Base-by-base conservation (phyloP, 2,888 invertebrate genomes). In the Drosophila maculinotata region DNA sequence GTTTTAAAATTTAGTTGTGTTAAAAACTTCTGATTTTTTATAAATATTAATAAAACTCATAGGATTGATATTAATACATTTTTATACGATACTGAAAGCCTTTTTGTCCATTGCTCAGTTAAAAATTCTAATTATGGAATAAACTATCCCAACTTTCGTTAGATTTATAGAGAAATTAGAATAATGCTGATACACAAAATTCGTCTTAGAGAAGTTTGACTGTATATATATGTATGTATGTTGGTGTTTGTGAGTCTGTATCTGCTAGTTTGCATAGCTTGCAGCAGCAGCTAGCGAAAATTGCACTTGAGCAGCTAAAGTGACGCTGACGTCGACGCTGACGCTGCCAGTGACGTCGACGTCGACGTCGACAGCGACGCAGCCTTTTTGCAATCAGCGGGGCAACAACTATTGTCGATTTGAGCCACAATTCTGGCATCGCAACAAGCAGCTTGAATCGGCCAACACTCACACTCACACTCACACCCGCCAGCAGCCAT, bases 371-470 rank as follows among this genome's bases (percentile, higher is more conserved):
- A 62, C 51, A 51, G 44, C 67, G 48, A 49, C 39, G 44, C 53
- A 66, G 64, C 49, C 42, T 63, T 73, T 65, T 73, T 62, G 73
- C 79, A 79, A 81, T 85, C 83, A 77, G 42, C 59, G 44, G 41
- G 51, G 51, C 68, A 69, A 53, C 60, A 59, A 73, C 60, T 64
- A 77, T 77, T 81, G 85, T 82, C 76, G 79, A 81, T 81, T 81
- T 59, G 74, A 69, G 80, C 67, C 47, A 38, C 64, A 56, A 59
- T 53, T 44, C 42, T 52, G 53, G 25, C 54, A 63, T 39, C 41
- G 66, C 62, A 54, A 56, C 69, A 74, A 74, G 76, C 73, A 51
- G 62, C 60, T 64, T 69, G 64, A 60, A 54, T 68, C 56, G 42
- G 35, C 45, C 63, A 51, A 38, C 54, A 36, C 64, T 71, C 67